Evolutionary conservation across 1,140 invertebrate species (phyloP).

Genomic region (Lithobius niger): DNA sequence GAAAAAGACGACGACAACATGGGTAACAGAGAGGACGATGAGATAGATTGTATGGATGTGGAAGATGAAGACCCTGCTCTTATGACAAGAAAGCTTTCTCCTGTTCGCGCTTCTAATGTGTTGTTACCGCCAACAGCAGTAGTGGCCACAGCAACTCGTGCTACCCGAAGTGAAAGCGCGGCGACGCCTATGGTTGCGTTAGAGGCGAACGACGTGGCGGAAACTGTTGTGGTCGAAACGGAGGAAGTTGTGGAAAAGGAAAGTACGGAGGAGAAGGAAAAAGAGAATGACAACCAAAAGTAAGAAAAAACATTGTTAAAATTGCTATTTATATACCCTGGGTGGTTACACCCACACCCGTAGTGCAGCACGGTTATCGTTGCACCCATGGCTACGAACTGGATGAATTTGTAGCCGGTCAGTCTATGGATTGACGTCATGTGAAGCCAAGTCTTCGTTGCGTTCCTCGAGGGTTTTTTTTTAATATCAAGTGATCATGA

Average conservation of each 20-base stretch:
- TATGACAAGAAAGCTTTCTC: neutral
- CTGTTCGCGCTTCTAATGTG: neutral
- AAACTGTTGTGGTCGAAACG: neutral
- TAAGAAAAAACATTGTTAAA: constrained; percentile 1
- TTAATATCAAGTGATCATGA: too few relatives aligned
- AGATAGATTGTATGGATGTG: neutral
- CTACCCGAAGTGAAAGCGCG: neutral
- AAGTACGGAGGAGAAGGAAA: neutral
- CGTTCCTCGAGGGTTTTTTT: too few relatives aligned
- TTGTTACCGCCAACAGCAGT: neutral
- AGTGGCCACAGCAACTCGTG: neutral
- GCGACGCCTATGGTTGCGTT: neutral
- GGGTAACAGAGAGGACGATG: neutral
- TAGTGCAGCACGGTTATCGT: too few relatives aligned
- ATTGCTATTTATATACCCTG: too few relatives aligned
- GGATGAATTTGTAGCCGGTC: too few relatives aligned
- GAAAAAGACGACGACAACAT: neutral
- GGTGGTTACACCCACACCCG: too few relatives aligned
- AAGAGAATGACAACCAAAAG: constrained; percentile 10
- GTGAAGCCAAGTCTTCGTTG: too few relatives aligned
- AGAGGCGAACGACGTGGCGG: neutral
- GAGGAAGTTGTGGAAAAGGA: neutral
- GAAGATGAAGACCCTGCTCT: neutral
- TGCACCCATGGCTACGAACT: too few relatives aligned
- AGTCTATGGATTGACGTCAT: too few relatives aligned